Percentiles rank a stretch among this genome's conserved stretches.
Evolutionary conservation across 1,140 invertebrate genomes (phyloP).

Genomic region (Caenorhabditis inopinata): DNA sequence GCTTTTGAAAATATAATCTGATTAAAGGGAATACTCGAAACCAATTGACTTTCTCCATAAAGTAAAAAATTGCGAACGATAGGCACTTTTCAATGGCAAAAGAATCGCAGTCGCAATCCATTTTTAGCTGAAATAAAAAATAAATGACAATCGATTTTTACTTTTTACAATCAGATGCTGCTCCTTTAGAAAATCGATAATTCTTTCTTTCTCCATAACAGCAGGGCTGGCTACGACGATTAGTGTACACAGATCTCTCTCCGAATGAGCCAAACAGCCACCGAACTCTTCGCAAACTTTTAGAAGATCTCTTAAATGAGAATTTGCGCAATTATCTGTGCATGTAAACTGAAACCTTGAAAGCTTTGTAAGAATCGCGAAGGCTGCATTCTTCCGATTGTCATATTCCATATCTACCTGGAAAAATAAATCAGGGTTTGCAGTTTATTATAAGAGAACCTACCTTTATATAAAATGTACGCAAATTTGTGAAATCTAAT

Average conservation of each 20-base stretch:
- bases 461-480: not conserved
- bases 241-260: not conserved
- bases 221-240: not conserved
- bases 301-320: not conserved
- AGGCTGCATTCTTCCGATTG: constrained; percentile 1
- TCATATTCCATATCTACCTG: constrained; percentile 8
- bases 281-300: not conserved
- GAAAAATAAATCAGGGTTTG: not conserved
- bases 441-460: not conserved
- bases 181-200: not conserved
- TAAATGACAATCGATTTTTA: not conserved
- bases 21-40: not conserved
- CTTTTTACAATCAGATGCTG: not conserved
- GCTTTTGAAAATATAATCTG: not conserved
- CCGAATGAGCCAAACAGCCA: not conserved
- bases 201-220: not conserved
- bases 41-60: not conserved
- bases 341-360: not conserved
- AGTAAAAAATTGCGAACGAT: not conserved
- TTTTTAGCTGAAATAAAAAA: not conserved
- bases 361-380: not conserved
- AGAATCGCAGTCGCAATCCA: not conserved
- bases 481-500: not conserved
- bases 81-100: not conserved
- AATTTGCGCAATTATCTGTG: no score